A percentile compares a stretch with the other conserved stretches of the same genome.
phyloP scores from a whole-genome alignment of 2,888 invertebrate species.

The Subacronicta megacephala region DNA sequence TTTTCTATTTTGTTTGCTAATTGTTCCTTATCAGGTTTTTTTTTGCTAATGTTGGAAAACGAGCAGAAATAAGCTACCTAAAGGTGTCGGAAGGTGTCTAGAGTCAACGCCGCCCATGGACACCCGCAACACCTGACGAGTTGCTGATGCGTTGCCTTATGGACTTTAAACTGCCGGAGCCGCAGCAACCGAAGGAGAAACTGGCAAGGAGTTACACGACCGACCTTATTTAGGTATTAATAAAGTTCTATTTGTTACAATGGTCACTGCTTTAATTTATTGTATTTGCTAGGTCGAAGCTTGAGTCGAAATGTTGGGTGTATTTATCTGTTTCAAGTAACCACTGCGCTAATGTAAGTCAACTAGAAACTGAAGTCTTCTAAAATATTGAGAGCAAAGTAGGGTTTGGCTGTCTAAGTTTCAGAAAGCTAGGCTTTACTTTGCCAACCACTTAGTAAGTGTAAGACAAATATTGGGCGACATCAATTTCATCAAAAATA shows the following conservation, averaged over 20 bases:
- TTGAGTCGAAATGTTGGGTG: conserved; percentile 10
- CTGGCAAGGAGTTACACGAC: no score
- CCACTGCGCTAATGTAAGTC: conserved; percentile 25
- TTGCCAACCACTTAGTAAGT: conserved; percentile 4
- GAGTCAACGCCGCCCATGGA: no score
- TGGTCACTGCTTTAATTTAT: conserved; percentile 14
- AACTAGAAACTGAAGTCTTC: conserved; percentile 11
- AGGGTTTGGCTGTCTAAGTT: conserved; percentile 11
- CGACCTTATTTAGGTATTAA: neutral
- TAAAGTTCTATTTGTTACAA: conserved; percentile 7
- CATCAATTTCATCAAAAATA: neutral
- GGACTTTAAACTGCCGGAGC: no score
- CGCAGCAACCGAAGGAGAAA: no score
- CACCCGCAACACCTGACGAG: no score
- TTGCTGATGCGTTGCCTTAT: no score
- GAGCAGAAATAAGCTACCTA: no score
- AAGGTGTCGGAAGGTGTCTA: no score
- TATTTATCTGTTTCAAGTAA: conserved; percentile 32
- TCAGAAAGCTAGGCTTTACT: conserved; percentile 4
- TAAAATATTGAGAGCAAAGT: conserved; percentile 28
- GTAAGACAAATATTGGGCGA: conserved; percentile 5
- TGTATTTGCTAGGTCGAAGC: conserved; percentile 38
- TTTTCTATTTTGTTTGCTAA: no score
- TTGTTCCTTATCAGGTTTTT: no score
- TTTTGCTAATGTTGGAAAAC: no score